Percentiles rank a stretch among this genome's conserved stretches.
Conservation (phyloP, 1,140 invertebrate genomes). For the Tetragonula clypearis region DNA sequence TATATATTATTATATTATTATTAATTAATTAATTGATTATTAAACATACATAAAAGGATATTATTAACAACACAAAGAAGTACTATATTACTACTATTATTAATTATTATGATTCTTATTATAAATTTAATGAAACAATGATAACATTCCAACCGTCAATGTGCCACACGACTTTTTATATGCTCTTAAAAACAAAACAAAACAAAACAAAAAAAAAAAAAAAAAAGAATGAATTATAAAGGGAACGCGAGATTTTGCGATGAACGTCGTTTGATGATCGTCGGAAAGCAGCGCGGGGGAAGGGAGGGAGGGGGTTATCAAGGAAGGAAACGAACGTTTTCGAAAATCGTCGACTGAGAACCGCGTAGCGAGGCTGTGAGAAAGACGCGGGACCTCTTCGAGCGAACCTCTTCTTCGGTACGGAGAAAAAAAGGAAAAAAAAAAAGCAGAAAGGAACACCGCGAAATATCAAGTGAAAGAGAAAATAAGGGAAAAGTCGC, state of each 20-base stretch:
- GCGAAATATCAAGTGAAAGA: background rate
- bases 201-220: constrained; percentile 42
- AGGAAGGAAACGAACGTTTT: background rate
- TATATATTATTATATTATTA: constrained; percentile 70
- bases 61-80: constrained; percentile 78
- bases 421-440: background rate
- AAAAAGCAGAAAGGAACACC: no score
- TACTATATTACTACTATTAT: constrained; percentile 77
- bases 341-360: constrained; percentile 16
- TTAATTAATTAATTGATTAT: constrained; percentile 72
- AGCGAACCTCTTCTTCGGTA: background rate
- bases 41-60: constrained; percentile 79
- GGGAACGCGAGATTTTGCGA: constrained; percentile 56
- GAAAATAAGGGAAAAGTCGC: constrained; percentile 29
- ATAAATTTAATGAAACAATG: constrained; percentile 77
- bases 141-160: constrained; percentile 82
- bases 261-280: constrained; percentile 51
- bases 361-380: constrained; percentile 9
- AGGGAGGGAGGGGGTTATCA: no score
- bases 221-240: constrained; percentile 27
- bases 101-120: constrained; percentile 72
- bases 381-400: constrained; percentile 30
- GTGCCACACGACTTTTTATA: constrained; percentile 82
- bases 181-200: constrained; percentile 73
- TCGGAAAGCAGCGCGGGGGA: constrained; percentile 54